phyloP scores from a whole-genome alignment of 2,797 vertebrate genomes.

The Monodelphis domestica region DNA sequence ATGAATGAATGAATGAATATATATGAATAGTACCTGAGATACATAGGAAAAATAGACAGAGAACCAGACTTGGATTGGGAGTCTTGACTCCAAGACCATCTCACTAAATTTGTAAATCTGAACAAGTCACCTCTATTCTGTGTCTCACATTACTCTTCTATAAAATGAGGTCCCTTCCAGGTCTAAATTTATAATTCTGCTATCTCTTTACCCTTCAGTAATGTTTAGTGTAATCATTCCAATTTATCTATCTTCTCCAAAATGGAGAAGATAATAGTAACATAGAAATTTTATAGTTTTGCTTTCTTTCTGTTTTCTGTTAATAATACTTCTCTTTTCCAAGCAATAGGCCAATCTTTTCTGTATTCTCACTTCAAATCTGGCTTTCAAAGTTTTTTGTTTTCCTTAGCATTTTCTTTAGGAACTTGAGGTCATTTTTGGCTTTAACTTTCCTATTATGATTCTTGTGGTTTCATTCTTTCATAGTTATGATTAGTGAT shows the following conservation, averaged over 20 bases:
- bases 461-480: fast-evolving
- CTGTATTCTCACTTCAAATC: not conserved
- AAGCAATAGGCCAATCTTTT: not conserved
- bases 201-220: not conserved
- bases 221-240: not conserved
- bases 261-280: not conserved
- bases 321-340: not conserved
- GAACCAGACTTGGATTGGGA: not conserved
- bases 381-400: not conserved
- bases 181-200: not conserved
- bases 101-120: not conserved
- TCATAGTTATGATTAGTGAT: not conserved
- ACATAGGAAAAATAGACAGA: not conserved
- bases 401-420: not conserved
- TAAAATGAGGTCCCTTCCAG: not conserved
- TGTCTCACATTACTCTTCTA: not conserved
- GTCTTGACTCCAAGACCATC: not conserved
- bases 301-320: not conserved
- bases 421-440: not conserved
- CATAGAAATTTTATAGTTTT: not conserved
- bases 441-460: not conserved
- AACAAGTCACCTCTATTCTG: not conserved
- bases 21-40: not conserved
- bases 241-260: not conserved
- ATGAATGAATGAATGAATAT: too few species aligned